These are phyloP conservation scores for Numenius arquata DNA, from an alignment of 2,113 vertebrate genomes.

Conservation along the genomic window DNA sequence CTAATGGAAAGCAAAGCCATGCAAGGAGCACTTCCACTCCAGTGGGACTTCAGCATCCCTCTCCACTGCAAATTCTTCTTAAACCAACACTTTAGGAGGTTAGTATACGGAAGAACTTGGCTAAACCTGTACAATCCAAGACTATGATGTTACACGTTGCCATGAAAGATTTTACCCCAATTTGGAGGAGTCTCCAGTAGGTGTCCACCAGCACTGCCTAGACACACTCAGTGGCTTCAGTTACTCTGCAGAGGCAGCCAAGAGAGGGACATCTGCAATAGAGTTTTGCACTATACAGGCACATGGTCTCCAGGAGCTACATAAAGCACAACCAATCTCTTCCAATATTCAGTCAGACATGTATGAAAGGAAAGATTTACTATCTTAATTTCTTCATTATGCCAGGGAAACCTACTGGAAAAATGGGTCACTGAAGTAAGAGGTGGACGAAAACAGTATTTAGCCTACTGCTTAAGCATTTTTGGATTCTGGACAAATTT, in stretches of 20 bases:
- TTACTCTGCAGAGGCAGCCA: not conserved
- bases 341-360: not conserved
- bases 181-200: not conserved
- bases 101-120: not conserved
- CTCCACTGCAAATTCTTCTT: not conserved
- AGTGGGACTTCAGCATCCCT: not conserved
- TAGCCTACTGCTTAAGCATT: not conserved
- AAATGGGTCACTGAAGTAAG: not conserved
- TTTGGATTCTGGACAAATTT: not conserved
- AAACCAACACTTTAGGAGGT: not conserved
- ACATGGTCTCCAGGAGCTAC: not conserved
- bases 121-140: not conserved
- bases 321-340: not conserved
- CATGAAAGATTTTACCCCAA: not conserved
- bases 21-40: not conserved
- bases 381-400: not conserved
- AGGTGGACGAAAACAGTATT: not conserved
- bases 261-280: not conserved
- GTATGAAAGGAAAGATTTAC: not conserved
- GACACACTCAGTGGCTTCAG: not conserved
- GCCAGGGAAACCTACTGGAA: not conserved
- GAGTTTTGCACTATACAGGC: not conserved
- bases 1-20: not conserved
- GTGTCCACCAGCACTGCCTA: not conserved
- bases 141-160: not conserved